A percentile compares a stretch with the other conserved stretches of the same genome.
These are phyloP conservation scores for Xanthorhoe spadicearia DNA, from an alignment of 2,888 invertebrate genomes.

Conservation along the genomic window DNA sequence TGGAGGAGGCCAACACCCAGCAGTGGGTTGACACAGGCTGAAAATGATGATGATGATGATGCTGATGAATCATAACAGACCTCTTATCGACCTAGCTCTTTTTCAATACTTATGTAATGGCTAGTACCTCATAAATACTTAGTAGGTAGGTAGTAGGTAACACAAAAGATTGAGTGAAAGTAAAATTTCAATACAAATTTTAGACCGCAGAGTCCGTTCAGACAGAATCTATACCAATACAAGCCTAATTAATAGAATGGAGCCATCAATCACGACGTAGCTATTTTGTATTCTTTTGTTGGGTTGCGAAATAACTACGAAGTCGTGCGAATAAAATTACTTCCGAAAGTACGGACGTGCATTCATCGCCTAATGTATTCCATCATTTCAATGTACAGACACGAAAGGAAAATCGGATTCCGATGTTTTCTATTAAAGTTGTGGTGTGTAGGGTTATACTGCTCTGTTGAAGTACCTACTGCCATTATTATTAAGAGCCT, in stretches of 20 bases:
- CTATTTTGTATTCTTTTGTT: conserved; percentile 52
- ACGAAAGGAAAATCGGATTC: conserved; percentile 25
- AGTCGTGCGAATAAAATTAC: conserved; percentile 48
- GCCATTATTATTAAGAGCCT: too few species aligned
- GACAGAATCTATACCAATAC: conserved; percentile 52
- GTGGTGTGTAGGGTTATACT: background rate
- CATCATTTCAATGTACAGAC: conserved; percentile 26
- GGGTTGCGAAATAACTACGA: conserved; percentile 55
- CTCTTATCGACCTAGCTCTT: too few species aligned
- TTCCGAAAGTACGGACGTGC: conserved; percentile 33
- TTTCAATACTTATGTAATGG: background rate
- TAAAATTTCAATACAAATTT: conserved; percentile 72
- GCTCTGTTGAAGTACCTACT: too few species aligned
- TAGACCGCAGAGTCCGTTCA: conserved; percentile 56
- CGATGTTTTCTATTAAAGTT: conserved; percentile 6
- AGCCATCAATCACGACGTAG: conserved; percentile 70
- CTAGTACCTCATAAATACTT: background rate
- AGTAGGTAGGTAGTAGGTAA: conserved; percentile 17
- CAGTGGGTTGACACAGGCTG: too few species aligned
- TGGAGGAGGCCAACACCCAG: too few species aligned
- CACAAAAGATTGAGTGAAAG: conserved; percentile 76
- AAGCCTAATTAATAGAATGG: conserved; percentile 66
- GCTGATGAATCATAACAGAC: too few species aligned
- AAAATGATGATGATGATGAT: too few species aligned
- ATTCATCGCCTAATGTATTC: conserved; percentile 17